These are phyloP conservation scores for Brachynemurus nebulosus DNA, from an alignment of 2,888 invertebrate species.

Conservation along the genomic window DNA sequence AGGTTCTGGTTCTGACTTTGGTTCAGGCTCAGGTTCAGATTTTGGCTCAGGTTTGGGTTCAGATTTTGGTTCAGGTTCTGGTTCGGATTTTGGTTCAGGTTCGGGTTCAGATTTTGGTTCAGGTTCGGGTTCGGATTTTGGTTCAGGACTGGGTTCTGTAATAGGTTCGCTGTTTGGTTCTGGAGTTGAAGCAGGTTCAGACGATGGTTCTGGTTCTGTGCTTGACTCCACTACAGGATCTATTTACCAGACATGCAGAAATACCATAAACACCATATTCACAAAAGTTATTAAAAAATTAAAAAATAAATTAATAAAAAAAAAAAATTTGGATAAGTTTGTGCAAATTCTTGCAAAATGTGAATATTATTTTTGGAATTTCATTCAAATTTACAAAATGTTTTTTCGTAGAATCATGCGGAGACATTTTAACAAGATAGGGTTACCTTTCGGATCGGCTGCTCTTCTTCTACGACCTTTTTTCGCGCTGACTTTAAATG, in stretches of 20 bases:
- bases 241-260: slow-evolving; percentile 2
- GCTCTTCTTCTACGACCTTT: slow-evolving; percentile 35
- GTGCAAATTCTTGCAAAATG: no score
- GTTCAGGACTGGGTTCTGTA: slow-evolving; percentile 27
- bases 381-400: no score
- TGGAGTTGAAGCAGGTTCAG: slow-evolving; percentile 28
- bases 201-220: slow-evolving; percentile 20
- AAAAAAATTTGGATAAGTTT: no score
- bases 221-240: slow-evolving; percentile 12
- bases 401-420: no score
- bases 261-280: background rate
- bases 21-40: slow-evolving; percentile 27
- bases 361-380: no score
- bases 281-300: slow-evolving; percentile 8
- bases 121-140: slow-evolving; percentile 30
- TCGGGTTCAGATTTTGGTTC: slow-evolving; percentile 32
- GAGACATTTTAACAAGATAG: no score
- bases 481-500: slow-evolving; percentile 58
- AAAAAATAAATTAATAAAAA: slow-evolving; percentile 12
- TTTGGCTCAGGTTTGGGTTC: slow-evolving; percentile 30
- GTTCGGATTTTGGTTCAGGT: slow-evolving; percentile 27
- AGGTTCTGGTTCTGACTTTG: slow-evolving; percentile 33
- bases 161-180: slow-evolving; percentile 30
- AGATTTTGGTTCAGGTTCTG: slow-evolving; percentile 29
- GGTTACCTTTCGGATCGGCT: no score